Percentiles rank a stretch among this genome's conserved stretches.
phyloP scores from a whole-genome alignment of 2,797 vertebrate species.

The Sternotherus odoratus region DNA sequence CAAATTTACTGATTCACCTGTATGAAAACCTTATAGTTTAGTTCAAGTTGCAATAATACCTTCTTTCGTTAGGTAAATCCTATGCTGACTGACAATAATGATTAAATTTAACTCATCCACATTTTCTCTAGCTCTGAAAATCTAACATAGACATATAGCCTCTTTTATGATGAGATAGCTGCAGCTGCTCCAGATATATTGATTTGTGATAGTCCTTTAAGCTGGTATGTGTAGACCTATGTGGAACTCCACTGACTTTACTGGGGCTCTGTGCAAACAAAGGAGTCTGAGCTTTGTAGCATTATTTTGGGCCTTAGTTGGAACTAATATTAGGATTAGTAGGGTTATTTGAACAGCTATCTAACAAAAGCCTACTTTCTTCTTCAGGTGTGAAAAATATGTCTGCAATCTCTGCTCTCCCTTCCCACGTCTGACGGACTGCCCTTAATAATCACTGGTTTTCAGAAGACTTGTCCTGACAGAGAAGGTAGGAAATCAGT shows the following conservation, averaged over 20 bases:
- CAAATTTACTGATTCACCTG: not conserved
- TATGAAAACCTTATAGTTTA: not conserved
- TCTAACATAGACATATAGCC: not conserved
- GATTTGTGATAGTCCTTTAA: not conserved
- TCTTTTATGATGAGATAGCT: not conserved
- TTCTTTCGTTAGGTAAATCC: not conserved
- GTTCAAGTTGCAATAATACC: slow-evolving; percentile 1
- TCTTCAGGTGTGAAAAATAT: not conserved
- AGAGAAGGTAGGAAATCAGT: not conserved
- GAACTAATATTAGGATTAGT: not conserved
- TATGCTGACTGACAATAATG: not conserved
- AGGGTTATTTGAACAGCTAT: not conserved
- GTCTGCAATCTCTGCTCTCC: not conserved
- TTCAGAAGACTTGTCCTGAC: not conserved
- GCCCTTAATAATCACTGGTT: not conserved
- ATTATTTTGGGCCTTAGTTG: not conserved
- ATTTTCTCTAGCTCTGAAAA: not conserved
- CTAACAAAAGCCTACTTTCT: not conserved
- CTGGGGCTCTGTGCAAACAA: not conserved
- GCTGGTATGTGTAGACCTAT: not conserved
- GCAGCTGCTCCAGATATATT: not conserved
- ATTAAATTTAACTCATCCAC: not conserved
- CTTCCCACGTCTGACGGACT: not conserved
- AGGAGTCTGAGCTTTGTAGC: not conserved
- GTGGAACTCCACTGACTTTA: not conserved